Base-by-base conservation (phyloP, 2,888 invertebrate species). In the Nemoura dubitans region DNA sequence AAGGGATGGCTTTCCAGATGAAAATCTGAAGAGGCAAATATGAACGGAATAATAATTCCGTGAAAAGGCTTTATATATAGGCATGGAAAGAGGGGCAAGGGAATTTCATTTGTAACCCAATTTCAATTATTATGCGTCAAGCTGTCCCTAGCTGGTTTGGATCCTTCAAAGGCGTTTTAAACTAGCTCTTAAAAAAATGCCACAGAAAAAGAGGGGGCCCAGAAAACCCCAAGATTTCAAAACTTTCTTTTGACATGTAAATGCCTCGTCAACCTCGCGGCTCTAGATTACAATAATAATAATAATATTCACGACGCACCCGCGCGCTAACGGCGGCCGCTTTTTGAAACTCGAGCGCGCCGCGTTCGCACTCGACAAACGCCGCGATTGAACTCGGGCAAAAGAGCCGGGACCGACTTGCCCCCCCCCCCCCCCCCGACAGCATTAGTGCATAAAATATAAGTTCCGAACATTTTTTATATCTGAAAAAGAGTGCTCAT, bases 271-370 rank as follows among this genome's bases (percentile, higher is more conserved):
- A 76, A 76, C 59, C 84, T 84, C 28, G 28, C 14, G 76, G 59
- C 29, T 84, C 25, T 76, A 76, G 14, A 84, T 84, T 84, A 84
- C 84, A 83, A 83, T 83, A 83, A 84, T 84, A 83, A 83, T 83
- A 83, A 84, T 76, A 78, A 78, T 78, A 78, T 78, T 28, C 59
- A 78, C 1, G n/a, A n/a, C n/a, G n/a, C n/a, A n/a, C 78, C 3
- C 27, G 78, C 78, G n/a, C 28, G 7, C 25, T 1, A 78, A 25
- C 26, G 14, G 28, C 5, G n/a, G n/a, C n/a, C n/a, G 26, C 78
- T 78, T 78, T 78, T 78, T 78, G 78, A 78, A 78, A 78, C 78
- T 6, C 28, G 78, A 14, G 7, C 26, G 28, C 78, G n/a, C n/a
- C n/a, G n/a, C 78, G 16, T 78, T 78, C 78, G 78, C 26, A 78